phyloP scores from a whole-genome alignment of 2,113 vertebrate genomes.

The Nothobranchius kuhntae region DNA sequence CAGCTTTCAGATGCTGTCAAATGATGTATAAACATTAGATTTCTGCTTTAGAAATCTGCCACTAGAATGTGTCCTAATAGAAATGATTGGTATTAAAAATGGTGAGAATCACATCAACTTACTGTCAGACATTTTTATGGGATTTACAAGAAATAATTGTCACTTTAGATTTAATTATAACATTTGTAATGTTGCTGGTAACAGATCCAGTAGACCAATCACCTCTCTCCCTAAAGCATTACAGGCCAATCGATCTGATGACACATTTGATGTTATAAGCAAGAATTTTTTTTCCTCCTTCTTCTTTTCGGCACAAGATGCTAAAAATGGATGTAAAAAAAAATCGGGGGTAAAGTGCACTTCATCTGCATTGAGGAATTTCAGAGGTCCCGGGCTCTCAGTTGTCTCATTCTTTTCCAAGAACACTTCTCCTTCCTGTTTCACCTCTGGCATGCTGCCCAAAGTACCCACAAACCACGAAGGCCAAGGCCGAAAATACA shows the following conservation, averaged over 20 bases:
- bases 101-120: neutral
- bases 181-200: constrained; percentile 22
- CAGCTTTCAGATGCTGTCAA: neutral
- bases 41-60: neutral
- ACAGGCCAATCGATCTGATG: constrained; percentile 62
- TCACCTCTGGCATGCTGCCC: constrained; percentile 83
- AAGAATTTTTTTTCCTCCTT: constrained; percentile 25
- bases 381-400: constrained; percentile 78
- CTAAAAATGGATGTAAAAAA: constrained; percentile 75
- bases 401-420: constrained; percentile 81
- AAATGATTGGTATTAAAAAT: neutral
- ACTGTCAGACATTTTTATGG: no score
- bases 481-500: constrained; percentile 81
- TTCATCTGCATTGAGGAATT: constrained; percentile 83
- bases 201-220: constrained; percentile 32
- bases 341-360: constrained; percentile 78
- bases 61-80: neutral
- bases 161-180: constrained; percentile 17
- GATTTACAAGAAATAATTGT: constrained; percentile 11
- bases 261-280: constrained; percentile 72
- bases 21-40: neutral
- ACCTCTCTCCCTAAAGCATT: constrained; percentile 43
- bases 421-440: constrained; percentile 85
- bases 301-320: constrained; percentile 50
- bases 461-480: constrained; percentile 79